Conservation (phyloP, 2,113 vertebrate species). For the Scolopax mira region DNA sequence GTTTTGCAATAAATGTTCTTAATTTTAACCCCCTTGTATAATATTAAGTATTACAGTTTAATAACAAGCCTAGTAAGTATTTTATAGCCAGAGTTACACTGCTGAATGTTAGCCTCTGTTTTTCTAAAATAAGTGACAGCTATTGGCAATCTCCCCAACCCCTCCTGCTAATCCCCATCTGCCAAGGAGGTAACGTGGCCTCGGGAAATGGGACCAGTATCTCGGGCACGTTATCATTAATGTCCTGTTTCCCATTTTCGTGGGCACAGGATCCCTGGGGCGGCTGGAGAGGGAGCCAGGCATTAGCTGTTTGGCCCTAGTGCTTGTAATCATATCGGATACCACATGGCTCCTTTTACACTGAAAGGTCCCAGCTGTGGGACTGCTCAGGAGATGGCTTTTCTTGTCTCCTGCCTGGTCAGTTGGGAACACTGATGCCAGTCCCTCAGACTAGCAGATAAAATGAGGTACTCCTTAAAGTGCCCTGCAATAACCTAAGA, state of each 20-base stretch:
- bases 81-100: background rate
- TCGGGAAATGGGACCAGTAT: background rate
- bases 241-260: background rate
- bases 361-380: background rate
- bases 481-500: background rate
- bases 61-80: background rate
- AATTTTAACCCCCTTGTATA: background rate
- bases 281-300: background rate
- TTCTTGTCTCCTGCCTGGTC: background rate
- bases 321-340: background rate
- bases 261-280: background rate
- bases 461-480: background rate
- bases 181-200: background rate
- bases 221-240: background rate
- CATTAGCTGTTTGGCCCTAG: background rate
- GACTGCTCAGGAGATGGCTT: background rate
- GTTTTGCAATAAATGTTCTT: background rate
- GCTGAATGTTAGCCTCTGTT: background rate
- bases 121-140: background rate
- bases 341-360: background rate
- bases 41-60: background rate
- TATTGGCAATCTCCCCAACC: background rate
- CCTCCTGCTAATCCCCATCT: constrained; percentile 9
- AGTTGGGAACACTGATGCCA: background rate
- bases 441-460: background rate